These are phyloP conservation scores for Sarcophaga variegata DNA, from an alignment of 2,888 invertebrate species.

Conservation along the genomic window DNA sequence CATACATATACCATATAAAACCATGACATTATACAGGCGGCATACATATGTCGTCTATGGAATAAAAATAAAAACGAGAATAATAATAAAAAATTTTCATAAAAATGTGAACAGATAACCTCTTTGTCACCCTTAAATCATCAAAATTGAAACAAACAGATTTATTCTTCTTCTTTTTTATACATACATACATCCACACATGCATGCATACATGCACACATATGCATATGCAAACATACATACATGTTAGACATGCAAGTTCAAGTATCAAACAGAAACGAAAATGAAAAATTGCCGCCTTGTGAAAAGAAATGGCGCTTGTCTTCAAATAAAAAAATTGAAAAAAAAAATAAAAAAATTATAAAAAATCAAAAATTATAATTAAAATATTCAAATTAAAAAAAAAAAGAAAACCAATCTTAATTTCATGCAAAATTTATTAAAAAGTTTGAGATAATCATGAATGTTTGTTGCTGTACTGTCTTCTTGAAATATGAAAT, in stretches of 20 bases:
- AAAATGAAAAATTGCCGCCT: slow-evolving; percentile 12
- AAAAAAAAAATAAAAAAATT: not conserved
- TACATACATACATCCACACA: not conserved
- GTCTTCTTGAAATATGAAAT: too few species aligned
- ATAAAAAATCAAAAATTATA: not conserved
- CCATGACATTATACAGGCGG: too few species aligned
- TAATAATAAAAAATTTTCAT: slow-evolving; percentile 4
- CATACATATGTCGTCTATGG: not conserved
- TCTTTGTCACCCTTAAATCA: slow-evolving; percentile 62
- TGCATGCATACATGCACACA: not conserved
- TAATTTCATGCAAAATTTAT: not conserved
- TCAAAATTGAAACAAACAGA: not conserved
- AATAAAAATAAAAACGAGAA: too few species aligned
- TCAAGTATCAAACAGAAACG: slow-evolving; percentile 30
- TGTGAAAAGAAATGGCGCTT: not conserved
- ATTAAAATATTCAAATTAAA: not conserved
- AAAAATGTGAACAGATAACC: slow-evolving; percentile 60
- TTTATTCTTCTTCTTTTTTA: not conserved
- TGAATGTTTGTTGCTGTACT: too few species aligned
- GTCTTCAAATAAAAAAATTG: not conserved
- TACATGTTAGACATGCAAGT: slow-evolving; percentile 4
- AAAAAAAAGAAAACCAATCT: not conserved
- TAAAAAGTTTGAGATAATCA: not conserved
- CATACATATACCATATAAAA: too few species aligned
- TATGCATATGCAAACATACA: too few species aligned